Evolutionary conservation across 2,113 vertebrate species (phyloP).

Genomic region (Plotosus lineatus): DNA sequence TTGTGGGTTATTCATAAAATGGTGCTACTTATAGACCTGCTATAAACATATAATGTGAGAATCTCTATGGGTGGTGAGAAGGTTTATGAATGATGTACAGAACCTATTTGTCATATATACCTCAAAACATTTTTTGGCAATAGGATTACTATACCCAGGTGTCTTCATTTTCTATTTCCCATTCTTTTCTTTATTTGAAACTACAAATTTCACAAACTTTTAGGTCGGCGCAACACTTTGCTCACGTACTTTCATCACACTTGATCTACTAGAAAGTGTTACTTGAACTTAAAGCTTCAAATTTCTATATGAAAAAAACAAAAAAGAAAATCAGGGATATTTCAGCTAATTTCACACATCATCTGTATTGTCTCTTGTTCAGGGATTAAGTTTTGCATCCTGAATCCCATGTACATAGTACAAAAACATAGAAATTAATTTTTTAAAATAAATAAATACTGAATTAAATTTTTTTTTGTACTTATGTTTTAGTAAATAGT

Average conservation of each 20-base stretch:
- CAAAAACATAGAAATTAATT: constrained; percentile 63
- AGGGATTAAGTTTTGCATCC: constrained; percentile 69
- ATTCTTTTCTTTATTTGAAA: constrained; percentile 70
- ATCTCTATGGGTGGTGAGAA: constrained; percentile 74
- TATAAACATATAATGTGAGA: constrained; percentile 90
- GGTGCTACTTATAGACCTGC: constrained; percentile 93
- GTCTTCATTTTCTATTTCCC: constrained; percentile 72
- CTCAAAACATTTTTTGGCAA: constrained; percentile 97
- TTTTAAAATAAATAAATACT: constrained; percentile 58
- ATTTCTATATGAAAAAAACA: constrained; percentile 10
- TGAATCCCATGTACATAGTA: constrained; percentile 79
- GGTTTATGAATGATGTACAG: constrained; percentile 85
- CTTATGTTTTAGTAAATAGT: constrained; percentile 59
- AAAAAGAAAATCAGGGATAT: constrained; percentile 90
- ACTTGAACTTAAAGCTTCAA: constrained; percentile 84
- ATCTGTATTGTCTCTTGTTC: constrained; percentile 75
- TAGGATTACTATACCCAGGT: constrained; percentile 82
- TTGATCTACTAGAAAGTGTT: constrained; percentile 87
- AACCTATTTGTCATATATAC: constrained; percentile 95
- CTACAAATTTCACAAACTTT: constrained; percentile 57
- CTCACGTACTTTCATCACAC: constrained; percentile 76
- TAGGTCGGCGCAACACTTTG: constrained; percentile 61
- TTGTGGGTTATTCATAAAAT: constrained; percentile 85
- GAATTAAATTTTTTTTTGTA: constrained; percentile 41
- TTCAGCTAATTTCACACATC: constrained; percentile 81